These are phyloP conservation scores for Mercenaria mercenaria DNA, from an alignment of 1,140 invertebrate species.

Conservation along the genomic window DNA sequence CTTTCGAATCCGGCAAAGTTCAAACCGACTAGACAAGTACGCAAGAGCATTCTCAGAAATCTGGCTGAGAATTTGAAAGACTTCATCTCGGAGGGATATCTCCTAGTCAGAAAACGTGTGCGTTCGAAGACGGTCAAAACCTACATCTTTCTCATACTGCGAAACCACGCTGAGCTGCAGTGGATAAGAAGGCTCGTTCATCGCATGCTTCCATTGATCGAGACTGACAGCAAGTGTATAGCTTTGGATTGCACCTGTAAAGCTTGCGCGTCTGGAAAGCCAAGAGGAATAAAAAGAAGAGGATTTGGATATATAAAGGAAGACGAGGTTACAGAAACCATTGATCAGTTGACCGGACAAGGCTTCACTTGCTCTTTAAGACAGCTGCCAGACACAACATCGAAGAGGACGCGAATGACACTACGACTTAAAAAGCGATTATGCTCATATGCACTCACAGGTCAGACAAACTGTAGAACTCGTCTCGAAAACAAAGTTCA, in stretches of 20 bases:
- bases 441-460: too few species aligned
- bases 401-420: not conserved
- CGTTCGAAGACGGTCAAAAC: not conserved
- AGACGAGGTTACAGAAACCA: not conserved
- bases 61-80: not conserved
- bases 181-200: not conserved
- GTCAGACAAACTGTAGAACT: too few species aligned
- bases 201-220: not conserved
- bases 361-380: not conserved
- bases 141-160: not conserved
- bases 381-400: not conserved
- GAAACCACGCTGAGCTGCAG: not conserved
- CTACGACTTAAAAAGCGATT: not conserved
- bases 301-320: constrained; percentile 6
- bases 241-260: not conserved
- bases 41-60: not conserved
- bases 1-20: not conserved
- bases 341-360: not conserved
- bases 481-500: too few species aligned
- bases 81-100: not conserved
- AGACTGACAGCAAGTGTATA: not conserved
- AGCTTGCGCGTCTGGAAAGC: not conserved
- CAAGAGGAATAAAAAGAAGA: not conserved
- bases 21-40: not conserved
- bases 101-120: not conserved